Percentiles rank a stretch among this genome's conserved stretches.
phyloP scores from a whole-genome alignment of 2,888 invertebrate species.

The Pharmacophagus antenor region DNA sequence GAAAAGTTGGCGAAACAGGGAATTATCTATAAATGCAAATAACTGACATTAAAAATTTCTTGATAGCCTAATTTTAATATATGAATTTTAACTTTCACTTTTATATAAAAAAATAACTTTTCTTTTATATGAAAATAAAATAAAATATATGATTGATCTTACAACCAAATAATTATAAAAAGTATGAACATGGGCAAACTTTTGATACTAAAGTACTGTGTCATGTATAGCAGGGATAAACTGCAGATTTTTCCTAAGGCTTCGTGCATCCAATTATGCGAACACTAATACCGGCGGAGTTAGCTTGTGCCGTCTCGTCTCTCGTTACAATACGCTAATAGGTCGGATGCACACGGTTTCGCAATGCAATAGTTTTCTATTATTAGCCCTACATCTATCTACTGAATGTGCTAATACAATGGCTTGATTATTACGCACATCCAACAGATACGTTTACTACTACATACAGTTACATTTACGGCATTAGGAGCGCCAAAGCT shows the following conservation, averaged over 20 bases:
- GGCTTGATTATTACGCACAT: no score
- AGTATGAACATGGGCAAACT: neutral
- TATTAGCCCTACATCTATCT: constrained; percentile 35
- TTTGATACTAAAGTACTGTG: constrained; percentile 18
- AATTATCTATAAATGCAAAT: no score
- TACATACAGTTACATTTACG: no score
- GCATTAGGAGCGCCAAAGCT: no score
- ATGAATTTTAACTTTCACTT: no score
- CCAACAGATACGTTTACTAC: no score
- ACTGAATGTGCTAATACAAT: constrained; percentile 33
- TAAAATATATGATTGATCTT: no score
- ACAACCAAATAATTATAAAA: neutral
- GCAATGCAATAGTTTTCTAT: constrained; percentile 41
- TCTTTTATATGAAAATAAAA: no score
- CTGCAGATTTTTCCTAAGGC: constrained; percentile 38
- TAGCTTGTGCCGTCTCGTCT: constrained; percentile 37
- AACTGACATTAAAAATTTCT: no score
- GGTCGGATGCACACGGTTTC: constrained; percentile 35
- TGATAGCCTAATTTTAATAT: no score
- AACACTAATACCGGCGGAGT: constrained; percentile 36
- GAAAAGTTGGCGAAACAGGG: no score
- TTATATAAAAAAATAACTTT: no score
- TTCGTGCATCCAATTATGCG: constrained; percentile 51
- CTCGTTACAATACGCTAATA: constrained; percentile 38
- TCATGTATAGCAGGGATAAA: constrained; percentile 30